phyloP scores from a whole-genome alignment of 2,888 invertebrate genomes.

The Plagodis dolabraria region DNA sequence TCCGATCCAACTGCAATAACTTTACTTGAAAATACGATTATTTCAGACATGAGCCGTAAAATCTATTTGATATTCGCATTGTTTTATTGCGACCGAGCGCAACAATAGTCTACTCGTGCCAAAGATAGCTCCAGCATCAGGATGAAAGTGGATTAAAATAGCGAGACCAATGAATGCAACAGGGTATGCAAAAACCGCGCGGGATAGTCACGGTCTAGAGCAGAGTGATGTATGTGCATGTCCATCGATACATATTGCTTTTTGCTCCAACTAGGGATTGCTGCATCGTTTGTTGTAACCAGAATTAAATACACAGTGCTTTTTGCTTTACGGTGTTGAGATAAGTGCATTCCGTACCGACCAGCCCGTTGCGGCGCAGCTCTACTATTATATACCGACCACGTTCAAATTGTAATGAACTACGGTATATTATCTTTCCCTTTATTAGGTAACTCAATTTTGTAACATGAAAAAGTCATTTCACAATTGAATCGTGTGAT shows the following conservation, averaged over 20 bases:
- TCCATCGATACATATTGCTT: conserved; percentile 34
- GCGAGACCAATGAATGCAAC: conserved; percentile 16
- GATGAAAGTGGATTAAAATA: conserved; percentile 32
- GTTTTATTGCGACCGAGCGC: conserved; percentile 27
- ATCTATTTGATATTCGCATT: conserved; percentile 12
- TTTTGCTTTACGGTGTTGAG: too few relatives aligned
- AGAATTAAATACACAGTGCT: conserved; percentile 7
- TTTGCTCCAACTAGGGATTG: conserved; percentile 31
- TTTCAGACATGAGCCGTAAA: conserved; percentile 1
- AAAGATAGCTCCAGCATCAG: conserved; percentile 28
- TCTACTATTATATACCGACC: conserved; percentile 5
- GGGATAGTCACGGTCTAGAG: conserved; percentile 41
- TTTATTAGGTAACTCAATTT: too few relatives aligned
- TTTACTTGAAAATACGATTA: conserved; percentile 17
- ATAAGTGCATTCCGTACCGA: too few relatives aligned
- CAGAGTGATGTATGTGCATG: conserved; percentile 38
- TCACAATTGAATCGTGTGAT: too few relatives aligned
- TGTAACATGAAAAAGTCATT: too few relatives aligned
- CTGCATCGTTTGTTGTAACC: conserved; percentile 16
- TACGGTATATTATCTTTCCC: too few relatives aligned
- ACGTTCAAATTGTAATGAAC: conserved; percentile 3
- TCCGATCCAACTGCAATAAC: conserved; percentile 15
- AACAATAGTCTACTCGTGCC: conserved; percentile 21
- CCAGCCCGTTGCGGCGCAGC: not conserved
- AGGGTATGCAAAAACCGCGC: conserved; percentile 32